A percentile compares a stretch with the other conserved stretches of the same genome.
phyloP scores from a whole-genome alignment of 2,797 vertebrate species.

The Bradypus variegatus region DNA sequence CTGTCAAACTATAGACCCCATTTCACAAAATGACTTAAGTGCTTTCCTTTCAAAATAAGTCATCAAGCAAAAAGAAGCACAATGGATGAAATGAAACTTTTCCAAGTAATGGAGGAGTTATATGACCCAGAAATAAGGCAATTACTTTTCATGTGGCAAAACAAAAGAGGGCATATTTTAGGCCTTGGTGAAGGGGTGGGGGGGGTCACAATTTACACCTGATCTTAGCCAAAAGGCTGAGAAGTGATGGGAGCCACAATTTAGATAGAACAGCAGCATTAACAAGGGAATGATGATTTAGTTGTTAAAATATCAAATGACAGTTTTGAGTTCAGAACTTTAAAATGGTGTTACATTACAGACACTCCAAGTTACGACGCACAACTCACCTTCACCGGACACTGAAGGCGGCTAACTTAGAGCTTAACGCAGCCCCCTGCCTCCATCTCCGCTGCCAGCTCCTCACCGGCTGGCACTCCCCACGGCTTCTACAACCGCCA shows the following conservation, averaged over 20 bases:
- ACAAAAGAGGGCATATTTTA: constrained; percentile 40
- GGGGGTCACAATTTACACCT: background rate
- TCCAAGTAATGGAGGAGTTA: constrained; percentile 48
- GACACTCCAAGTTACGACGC: background rate
- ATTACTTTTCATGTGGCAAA: constrained; percentile 51
- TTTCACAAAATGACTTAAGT: constrained; percentile 40
- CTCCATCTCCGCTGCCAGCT: constrained; percentile 39
- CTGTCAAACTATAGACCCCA: background rate
- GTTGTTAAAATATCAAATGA: constrained; percentile 40
- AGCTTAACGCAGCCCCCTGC: background rate
- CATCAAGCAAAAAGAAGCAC: constrained; percentile 54
- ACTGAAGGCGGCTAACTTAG: constrained; percentile 40
- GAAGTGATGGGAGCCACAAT: background rate
- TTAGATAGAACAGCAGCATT: constrained; percentile 42
- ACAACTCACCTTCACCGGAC: background rate
- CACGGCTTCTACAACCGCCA: background rate
- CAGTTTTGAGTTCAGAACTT: constrained; percentile 51
- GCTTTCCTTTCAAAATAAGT: constrained; percentile 44
- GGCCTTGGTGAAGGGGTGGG: constrained; percentile 45
- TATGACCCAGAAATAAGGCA: constrained; percentile 37
- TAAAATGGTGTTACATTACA: constrained; percentile 46
- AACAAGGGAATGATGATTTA: constrained; percentile 46
- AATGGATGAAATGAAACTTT: constrained; percentile 17
- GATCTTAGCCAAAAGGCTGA: no score
- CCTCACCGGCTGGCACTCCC: constrained; percentile 38